Percentiles rank a stretch among this genome's conserved stretches.
Conservation (phyloP, 2,113 vertebrate species). For the Takifugu flavidus region DNA sequence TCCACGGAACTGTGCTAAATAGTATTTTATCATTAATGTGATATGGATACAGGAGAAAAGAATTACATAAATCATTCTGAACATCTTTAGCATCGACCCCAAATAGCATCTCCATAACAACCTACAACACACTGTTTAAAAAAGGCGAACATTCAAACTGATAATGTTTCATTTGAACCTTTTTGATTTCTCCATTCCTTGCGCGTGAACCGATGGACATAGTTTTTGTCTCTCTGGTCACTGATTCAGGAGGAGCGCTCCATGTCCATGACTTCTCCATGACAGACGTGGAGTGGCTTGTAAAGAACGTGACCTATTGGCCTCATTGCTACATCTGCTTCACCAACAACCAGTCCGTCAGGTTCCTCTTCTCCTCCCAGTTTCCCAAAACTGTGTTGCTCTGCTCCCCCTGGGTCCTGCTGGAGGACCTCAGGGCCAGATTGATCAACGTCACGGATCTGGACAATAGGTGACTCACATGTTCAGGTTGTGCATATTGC, state of each 20-base stretch:
- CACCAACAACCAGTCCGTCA: constrained; percentile 50
- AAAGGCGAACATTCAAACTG: too few relatives aligned
- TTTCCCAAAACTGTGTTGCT: constrained; percentile 37
- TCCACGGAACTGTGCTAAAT: too few relatives aligned
- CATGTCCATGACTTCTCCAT: constrained; percentile 85
- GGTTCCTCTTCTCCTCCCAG: constrained; percentile 78
- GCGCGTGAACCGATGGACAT: too few relatives aligned
- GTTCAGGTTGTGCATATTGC: not conserved
- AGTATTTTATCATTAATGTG: too few relatives aligned
- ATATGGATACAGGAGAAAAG: too few relatives aligned
- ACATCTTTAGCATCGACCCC: too few relatives aligned
- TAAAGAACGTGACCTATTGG: constrained; percentile 85
- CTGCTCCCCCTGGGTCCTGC: constrained; percentile 80
- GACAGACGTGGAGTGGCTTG: constrained; percentile 80
- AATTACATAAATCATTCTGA: too few relatives aligned
- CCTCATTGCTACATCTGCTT: constrained; percentile 84
- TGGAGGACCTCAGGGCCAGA: constrained; percentile 74
- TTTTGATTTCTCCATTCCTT: too few relatives aligned
- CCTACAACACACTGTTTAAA: too few relatives aligned
- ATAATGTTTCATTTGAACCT: too few relatives aligned
- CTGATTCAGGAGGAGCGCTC: constrained; percentile 79
- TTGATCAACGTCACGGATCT: constrained; percentile 69
- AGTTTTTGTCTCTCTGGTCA: not conserved
- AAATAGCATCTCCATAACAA: too few relatives aligned
- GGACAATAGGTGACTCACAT: constrained; percentile 75